These are phyloP conservation scores for Rhagoletis zephyria DNA, from an alignment of 1,140 invertebrate genomes.

Conservation along the genomic window DNA sequence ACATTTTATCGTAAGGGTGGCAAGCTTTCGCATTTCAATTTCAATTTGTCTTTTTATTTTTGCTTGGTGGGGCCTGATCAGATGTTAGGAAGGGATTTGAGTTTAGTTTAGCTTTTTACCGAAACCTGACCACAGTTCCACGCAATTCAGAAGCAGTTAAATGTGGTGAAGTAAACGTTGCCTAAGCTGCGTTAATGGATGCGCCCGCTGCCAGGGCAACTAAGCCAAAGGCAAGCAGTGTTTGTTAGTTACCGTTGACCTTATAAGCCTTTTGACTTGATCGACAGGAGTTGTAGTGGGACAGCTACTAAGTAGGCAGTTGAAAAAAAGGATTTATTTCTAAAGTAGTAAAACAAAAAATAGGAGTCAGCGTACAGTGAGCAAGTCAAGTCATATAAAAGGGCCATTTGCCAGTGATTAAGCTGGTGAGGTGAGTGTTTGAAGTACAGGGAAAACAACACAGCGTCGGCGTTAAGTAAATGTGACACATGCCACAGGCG, in stretches of 20 bases:
- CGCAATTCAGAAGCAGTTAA: background rate
- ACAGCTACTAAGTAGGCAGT: background rate
- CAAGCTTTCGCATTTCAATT: too few species aligned
- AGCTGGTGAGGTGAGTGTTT: background rate
- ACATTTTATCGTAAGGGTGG: too few species aligned
- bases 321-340: background rate
- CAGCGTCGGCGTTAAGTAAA: background rate
- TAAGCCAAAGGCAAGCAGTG: background rate
- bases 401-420: background rate
- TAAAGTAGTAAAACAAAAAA: background rate
- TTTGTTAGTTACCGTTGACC: constrained; percentile 22
- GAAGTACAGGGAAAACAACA: background rate
- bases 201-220: background rate
- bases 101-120: background rate
- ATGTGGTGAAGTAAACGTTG: background rate
- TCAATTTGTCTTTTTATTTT: background rate
- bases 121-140: background rate
- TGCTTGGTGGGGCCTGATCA: too few species aligned
- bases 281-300: constrained; percentile 4
- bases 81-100: too few species aligned
- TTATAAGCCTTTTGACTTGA: constrained; percentile 17
- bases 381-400: too few species aligned
- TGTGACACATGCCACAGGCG: background rate
- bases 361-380: too few species aligned
- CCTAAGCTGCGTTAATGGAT: background rate